A percentile compares a stretch with the other conserved stretches of the same genome.
Evolutionary conservation across 2,888 invertebrate genomes (phyloP).

Genomic region (Nymphalis polychloros): DNA sequence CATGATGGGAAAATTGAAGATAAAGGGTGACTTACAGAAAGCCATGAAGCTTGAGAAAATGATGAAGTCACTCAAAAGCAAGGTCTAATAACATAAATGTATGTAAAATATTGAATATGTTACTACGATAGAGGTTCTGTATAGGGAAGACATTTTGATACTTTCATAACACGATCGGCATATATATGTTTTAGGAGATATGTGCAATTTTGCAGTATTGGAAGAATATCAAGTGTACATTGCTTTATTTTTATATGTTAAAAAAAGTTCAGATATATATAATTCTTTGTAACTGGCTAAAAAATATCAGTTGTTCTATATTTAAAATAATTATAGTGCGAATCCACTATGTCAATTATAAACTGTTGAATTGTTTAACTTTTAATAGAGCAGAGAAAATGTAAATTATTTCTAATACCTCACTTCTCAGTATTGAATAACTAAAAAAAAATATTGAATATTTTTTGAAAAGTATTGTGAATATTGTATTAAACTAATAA

Average conservation of each 20-base stretch:
- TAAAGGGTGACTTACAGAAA: conserved; percentile 94
- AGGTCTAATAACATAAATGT: conserved; percentile 50
- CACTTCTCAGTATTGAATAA: too few species aligned
- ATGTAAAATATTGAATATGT: background rate
- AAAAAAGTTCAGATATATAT: too few species aligned
- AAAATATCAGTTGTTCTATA: too few species aligned
- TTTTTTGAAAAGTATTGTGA: conserved; percentile 22
- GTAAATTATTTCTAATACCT: too few species aligned
- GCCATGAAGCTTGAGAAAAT: conserved; percentile 97
- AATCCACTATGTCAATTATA: too few species aligned
- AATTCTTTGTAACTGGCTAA: too few species aligned
- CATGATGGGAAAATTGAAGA: conserved; percentile 97
- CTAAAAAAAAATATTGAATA: conserved; percentile 5
- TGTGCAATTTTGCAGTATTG: too few species aligned
- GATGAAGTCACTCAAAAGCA: conserved; percentile 89
- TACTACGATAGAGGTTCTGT: background rate
- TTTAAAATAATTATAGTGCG: too few species aligned
- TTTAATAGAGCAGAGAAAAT: too few species aligned
- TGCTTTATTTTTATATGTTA: too few species aligned
- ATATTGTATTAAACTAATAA: conserved; percentile 18
- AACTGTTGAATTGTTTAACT: too few species aligned
- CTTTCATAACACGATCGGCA: background rate
- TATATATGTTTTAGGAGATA: background rate
- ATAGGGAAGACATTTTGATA: background rate
- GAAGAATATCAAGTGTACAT: too few species aligned